Percentiles rank a stretch among this genome's conserved stretches.
These are phyloP conservation scores for Trinorchestia longiramus DNA, from an alignment of 1,140 invertebrate species.

Conservation along the genomic window DNA sequence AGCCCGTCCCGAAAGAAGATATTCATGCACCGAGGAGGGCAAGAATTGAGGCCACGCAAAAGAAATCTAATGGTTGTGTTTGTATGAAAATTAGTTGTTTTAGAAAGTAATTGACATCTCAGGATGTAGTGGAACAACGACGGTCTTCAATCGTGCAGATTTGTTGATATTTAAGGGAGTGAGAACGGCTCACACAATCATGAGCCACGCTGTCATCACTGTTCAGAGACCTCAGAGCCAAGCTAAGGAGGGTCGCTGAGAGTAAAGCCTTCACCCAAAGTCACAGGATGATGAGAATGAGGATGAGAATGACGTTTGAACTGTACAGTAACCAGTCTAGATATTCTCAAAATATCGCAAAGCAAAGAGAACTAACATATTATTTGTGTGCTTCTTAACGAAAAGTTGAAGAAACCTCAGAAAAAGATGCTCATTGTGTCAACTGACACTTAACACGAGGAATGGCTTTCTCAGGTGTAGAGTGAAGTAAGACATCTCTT, in stretches of 20 bases:
- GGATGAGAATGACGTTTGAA: not conserved
- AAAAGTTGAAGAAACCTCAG: not conserved
- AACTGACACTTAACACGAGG: not conserved
- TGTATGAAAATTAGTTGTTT: not conserved
- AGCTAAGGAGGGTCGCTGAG: no score
- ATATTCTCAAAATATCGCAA: not conserved
- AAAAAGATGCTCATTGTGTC: not conserved
- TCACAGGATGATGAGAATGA: not conserved
- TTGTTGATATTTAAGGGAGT: not conserved
- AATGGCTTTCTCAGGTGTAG: not conserved
- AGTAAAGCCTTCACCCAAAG: not conserved
- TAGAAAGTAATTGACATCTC: not conserved
- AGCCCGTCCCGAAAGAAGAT: not conserved
- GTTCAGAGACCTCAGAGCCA: not conserved
- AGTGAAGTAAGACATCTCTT: not conserved
- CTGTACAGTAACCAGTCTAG: not conserved
- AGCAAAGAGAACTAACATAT: not conserved
- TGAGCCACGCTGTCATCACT: not conserved
- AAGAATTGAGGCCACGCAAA: not conserved
- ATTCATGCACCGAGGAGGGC: not conserved
- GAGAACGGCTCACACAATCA: not conserved
- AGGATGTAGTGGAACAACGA: not conserved
- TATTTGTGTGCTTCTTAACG: not conserved
- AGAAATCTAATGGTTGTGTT: not conserved
- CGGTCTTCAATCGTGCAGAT: not conserved